Percentiles rank a stretch among this genome's conserved stretches.
Evolutionary conservation across 2,888 invertebrate species (phyloP).

Genomic region (Tetanocera ferruginea): DNA sequence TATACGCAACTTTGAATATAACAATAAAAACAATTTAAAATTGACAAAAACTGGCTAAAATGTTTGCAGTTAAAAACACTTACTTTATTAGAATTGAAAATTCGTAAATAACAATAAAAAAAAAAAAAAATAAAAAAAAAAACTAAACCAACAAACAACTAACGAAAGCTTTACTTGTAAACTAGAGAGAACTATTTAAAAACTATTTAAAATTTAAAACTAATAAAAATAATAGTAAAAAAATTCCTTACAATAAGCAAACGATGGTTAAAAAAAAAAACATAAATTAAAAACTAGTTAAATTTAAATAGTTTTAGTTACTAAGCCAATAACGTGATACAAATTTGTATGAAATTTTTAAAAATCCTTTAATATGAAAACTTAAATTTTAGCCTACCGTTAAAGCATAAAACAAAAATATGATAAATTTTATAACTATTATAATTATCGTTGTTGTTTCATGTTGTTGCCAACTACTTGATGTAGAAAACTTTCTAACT

Average conservation of each 20-base stretch:
- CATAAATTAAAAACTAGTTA: background rate
- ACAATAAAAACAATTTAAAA: background rate
- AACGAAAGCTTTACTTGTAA: conserved; percentile 34
- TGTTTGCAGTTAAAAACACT: background rate
- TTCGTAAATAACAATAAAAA: background rate
- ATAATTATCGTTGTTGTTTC: conserved; percentile 24
- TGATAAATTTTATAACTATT: background rate
- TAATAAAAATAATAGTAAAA: conserved; percentile 3
- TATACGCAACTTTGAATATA: background rate
- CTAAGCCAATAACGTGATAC: background rate
- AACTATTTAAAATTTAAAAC: background rate
- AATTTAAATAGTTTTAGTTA: background rate
- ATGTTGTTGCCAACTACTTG: conserved; percentile 6
- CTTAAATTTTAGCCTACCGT: background rate
- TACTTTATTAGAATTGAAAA: background rate
- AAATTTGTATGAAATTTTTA: background rate
- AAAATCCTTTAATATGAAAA: background rate
- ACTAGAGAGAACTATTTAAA: background rate
- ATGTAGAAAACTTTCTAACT: background rate
- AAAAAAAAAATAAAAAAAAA: background rate
- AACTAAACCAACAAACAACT: background rate
- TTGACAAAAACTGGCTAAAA: background rate
- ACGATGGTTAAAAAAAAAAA: background rate
- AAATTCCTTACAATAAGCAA: background rate
- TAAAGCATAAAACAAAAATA: conserved; percentile 3